Conservation (phyloP, 2,888 invertebrate genomes). For the Drosophila testacea region DNA sequence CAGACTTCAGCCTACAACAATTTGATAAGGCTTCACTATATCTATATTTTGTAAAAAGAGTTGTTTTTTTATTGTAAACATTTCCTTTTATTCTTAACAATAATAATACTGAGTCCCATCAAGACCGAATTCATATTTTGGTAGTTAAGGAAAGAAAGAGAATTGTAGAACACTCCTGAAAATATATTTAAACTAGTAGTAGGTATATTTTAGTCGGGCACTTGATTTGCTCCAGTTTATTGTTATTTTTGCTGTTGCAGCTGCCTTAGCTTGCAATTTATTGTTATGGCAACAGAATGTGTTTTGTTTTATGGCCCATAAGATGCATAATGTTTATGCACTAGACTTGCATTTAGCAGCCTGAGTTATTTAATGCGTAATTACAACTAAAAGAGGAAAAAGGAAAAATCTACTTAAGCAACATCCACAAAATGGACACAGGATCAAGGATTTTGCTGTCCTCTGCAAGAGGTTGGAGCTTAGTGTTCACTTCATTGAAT, state of each 20-base stretch:
- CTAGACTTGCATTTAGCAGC: conserved; percentile 42
- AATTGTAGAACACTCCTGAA: no score
- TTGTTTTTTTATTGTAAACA: no score
- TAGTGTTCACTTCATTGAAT: conserved; percentile 70
- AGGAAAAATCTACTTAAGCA: conserved; percentile 44
- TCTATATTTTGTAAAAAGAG: no score
- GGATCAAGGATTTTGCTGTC: conserved; percentile 12
- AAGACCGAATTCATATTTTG: no score
- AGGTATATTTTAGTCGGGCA: no score
- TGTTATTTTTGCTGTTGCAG: conserved; percentile 36
- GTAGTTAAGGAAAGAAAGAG: no score
- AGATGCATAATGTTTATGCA: conserved; percentile 66
- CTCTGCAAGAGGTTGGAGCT: conserved; percentile 47
- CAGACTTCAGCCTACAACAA: no score
- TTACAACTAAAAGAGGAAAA: conserved; percentile 50
- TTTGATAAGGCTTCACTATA: no score
- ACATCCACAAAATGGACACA: background rate
- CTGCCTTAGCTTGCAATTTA: conserved; percentile 62
- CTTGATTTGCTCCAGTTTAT: background rate
- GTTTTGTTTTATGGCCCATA: conserved; percentile 71
- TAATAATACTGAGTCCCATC: no score
- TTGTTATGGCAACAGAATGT: conserved; percentile 73
- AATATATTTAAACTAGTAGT: no score
- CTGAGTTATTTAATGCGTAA: conserved; percentile 74
- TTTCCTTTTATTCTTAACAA: no score